Base-by-base conservation (phyloP, 2,888 invertebrate species). In the Linyphia triangularis region DNA sequence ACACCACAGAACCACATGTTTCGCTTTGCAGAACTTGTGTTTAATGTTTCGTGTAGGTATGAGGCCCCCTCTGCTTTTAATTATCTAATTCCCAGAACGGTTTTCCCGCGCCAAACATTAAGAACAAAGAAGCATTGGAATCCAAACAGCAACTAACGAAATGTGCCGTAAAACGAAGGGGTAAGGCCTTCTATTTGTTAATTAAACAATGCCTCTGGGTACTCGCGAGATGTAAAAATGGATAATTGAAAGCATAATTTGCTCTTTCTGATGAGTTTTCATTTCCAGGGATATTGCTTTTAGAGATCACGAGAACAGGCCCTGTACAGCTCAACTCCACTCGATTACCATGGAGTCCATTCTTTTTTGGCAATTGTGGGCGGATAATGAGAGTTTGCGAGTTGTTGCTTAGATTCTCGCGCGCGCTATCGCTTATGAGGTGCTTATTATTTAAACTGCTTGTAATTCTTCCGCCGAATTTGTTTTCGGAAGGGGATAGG, bases 161-260 rank as follows among this genome's bases (percentile, higher is more conserved):
- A 86, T 63, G 79, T 78, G 73, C 86, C 59, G 78, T 70, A 85
- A 85, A 85, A 78, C 83, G 85, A 61, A 69, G 75, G 77, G 75
- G 40, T 77, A 24, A 59, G 78, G 59, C 33, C 70, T 83, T 77
- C 88, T 83, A 83, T 88, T 82, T 88, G 88, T 70, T 88, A 88
- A 88, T 88, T 88, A 83, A 88, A 88, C 88, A 83, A 77, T 61
- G 70, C 82, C 82, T 67, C 82, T 82, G 75, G 75, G 70, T 59
- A 73, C 79, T 26, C 43, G 61, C 67, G 77, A 70, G 77, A 88
- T 83, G 77, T 88, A 88, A 88, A 88, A 88, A 83, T 88, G 69
- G 88, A 88, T 88, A 88, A 88, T 88, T 88, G 88, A 88, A 88
- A 88, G 88, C 77, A 83, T 88, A 88, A 88, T 88, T 88, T 77